These are phyloP conservation scores for Pilophorus perplexus DNA, from an alignment of 2,888 invertebrate species.

Conservation along the genomic window DNA sequence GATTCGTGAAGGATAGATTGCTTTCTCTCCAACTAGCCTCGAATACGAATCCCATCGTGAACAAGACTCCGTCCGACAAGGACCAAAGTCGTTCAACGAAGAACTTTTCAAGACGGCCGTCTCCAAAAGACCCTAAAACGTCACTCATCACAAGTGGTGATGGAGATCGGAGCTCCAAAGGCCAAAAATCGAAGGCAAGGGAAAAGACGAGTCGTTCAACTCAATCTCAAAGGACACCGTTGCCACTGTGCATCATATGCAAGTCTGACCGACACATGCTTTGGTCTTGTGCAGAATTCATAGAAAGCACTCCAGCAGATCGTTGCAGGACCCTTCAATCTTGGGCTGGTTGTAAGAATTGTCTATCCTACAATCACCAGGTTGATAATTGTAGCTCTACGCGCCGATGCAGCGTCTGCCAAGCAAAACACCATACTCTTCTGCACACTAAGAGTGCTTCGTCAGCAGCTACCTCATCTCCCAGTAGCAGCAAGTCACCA, in stretches of 20 bases:
- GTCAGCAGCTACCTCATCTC: background rate
- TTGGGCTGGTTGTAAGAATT: constrained; percentile 15
- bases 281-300: too few relatives aligned
- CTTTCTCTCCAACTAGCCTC: constrained; percentile 4
- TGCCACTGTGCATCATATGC: too few relatives aligned
- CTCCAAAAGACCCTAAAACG: background rate
- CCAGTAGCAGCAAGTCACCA: background rate
- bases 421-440: background rate
- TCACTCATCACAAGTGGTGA: background rate
- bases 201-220: too few relatives aligned
- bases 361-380: background rate
- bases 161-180: too few relatives aligned
- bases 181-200: too few relatives aligned
- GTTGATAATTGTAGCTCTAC: background rate
- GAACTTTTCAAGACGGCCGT: background rate
- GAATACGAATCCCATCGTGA: background rate
- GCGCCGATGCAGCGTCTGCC: constrained; percentile 8
- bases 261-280: too few relatives aligned
- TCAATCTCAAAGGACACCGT: too few relatives aligned
- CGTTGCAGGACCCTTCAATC: too few relatives aligned
- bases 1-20: constrained; percentile 4
- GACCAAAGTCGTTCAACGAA: background rate
- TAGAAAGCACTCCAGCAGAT: too few relatives aligned
- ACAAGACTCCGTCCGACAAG: background rate
- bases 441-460: background rate